Percentiles rank a stretch among this genome's conserved stretches.
These are phyloP conservation scores for Myzus persicae DNA, from an alignment of 1,140 invertebrate genomes.

Conservation along the genomic window DNA sequence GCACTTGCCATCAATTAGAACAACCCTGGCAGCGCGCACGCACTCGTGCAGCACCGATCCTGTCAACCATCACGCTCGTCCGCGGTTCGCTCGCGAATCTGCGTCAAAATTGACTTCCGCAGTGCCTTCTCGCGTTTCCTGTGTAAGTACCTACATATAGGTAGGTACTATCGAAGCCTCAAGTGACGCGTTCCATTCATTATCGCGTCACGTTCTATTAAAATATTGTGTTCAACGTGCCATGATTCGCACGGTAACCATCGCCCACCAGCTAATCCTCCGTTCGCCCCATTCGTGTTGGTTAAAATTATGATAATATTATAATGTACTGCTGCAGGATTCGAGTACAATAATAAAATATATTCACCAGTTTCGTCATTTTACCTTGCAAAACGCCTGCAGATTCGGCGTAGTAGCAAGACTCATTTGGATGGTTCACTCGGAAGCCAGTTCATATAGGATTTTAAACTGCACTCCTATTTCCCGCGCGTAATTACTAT, in stretches of 20 bases:
- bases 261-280: not conserved
- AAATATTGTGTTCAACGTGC: not conserved
- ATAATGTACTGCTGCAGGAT: no score
- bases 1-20: slow-evolving; percentile 42
- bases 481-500: not conserved
- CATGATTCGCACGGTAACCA: not conserved
- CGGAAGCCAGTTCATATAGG: not conserved
- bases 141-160: not conserved
- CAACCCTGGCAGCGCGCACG: not conserved
- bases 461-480: not conserved
- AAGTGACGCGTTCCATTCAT: not conserved
- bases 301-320: not conserved
- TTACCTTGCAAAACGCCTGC: not conserved
- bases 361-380: not conserved
- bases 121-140: not conserved
- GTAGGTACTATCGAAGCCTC: not conserved
- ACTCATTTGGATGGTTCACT: not conserved
- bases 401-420: not conserved
- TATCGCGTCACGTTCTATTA: not conserved
- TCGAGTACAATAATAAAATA: no score
- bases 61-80: no score
- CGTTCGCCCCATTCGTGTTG: not conserved
- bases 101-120: not conserved
- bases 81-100: not conserved
- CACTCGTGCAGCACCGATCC: not conserved